phyloP scores from a whole-genome alignment of 2,797 vertebrate genomes.

The Protosalanx chinensis region DNA sequence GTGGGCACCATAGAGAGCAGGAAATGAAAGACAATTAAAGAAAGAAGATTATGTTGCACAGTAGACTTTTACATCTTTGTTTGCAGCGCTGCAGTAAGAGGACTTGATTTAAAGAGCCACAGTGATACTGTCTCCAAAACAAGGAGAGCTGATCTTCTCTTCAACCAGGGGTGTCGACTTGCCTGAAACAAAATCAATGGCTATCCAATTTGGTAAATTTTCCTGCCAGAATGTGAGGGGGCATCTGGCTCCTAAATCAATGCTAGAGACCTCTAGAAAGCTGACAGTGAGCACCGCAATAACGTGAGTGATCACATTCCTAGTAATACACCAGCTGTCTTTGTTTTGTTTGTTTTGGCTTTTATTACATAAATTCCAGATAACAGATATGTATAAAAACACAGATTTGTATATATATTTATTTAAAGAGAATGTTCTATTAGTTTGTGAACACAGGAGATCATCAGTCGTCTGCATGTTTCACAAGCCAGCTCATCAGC shows the following conservation, averaged over 20 bases:
- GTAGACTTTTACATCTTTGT: neutral
- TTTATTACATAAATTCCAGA: no score
- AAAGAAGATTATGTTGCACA: no score
- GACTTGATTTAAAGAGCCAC: neutral
- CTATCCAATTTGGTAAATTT: slow-evolving; percentile 15
- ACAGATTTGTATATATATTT: no score
- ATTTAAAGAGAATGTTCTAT: no score
- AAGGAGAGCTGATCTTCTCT: neutral
- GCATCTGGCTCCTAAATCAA: slow-evolving; percentile 9
- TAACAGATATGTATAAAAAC: no score
- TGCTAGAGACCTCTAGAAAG: neutral
- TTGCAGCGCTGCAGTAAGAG: neutral
- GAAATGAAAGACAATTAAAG: no score
- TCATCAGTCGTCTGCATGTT: slow-evolving; percentile 1
- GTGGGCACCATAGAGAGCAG: neutral
- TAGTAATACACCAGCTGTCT: neutral
- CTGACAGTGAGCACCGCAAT: neutral
- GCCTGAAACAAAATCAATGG: slow-evolving; percentile 9
- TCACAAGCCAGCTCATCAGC: slow-evolving; percentile 15
- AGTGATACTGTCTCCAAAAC: neutral
- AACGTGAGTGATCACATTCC: neutral
- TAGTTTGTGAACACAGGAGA: neutral
- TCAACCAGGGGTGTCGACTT: neutral
- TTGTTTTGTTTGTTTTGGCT: neutral
- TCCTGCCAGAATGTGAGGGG: slow-evolving; percentile 6